Conservation (phyloP, 1,140 invertebrate species). For the Calephelis virginiensis region DNA sequence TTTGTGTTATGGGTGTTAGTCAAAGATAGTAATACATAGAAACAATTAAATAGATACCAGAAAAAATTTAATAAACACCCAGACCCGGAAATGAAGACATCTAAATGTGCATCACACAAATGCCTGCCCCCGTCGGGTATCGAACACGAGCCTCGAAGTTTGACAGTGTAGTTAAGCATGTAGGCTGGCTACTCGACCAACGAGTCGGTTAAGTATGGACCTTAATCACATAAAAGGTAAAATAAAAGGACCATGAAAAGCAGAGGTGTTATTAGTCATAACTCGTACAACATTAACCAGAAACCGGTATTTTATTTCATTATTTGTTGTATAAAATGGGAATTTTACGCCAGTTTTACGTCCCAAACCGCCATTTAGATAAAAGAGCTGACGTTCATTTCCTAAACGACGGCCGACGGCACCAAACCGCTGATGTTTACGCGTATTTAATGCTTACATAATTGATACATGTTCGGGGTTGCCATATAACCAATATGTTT, state of each 20-base stretch:
- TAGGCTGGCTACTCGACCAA: too few species aligned
- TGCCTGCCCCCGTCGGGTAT: too few species aligned
- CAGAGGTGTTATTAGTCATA: constrained; percentile 29
- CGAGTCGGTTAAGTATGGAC: too few species aligned
- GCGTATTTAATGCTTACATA: constrained; percentile 34
- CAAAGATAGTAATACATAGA: too few species aligned
- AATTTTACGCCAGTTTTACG: constrained; percentile 73
- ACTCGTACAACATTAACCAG: constrained; percentile 42
- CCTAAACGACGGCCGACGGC: constrained; percentile 47
- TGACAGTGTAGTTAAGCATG: too few species aligned
- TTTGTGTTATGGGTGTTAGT: too few species aligned
- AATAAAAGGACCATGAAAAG: background rate
- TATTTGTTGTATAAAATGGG: constrained; percentile 70
- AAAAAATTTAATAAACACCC: too few species aligned
- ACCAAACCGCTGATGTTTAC: constrained; percentile 38
- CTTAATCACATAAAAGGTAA: background rate
- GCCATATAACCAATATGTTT: background rate
- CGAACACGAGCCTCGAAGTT: too few species aligned
- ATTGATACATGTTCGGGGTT: constrained; percentile 30
- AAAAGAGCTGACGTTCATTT: constrained; percentile 70
- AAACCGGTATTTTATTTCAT: constrained; percentile 61
- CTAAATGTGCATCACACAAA: too few species aligned
- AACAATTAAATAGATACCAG: too few species aligned
- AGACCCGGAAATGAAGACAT: too few species aligned
- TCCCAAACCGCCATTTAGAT: constrained; percentile 66